These are phyloP conservation scores for Rotaria sp. DNA, from an alignment of 2,888 invertebrate genomes.

Conservation along the genomic window DNA sequence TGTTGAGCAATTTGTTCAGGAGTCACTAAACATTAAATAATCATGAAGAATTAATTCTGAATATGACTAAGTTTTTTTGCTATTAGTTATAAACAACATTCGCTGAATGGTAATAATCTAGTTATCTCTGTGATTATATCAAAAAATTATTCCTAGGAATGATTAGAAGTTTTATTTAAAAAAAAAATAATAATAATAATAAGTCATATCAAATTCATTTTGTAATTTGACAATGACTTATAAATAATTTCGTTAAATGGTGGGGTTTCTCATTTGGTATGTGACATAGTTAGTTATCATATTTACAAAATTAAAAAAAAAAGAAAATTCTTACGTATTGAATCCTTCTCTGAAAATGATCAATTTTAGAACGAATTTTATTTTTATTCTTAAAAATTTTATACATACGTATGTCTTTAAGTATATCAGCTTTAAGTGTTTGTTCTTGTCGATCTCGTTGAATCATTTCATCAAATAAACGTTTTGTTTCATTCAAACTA, in stretches of 20 bases:
- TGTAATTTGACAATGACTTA: not conserved
- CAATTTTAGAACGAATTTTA: not conserved
- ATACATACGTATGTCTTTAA: not conserved
- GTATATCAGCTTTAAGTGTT: constrained; percentile 7
- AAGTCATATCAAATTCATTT: not conserved
- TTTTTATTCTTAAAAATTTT: not conserved
- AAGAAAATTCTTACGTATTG: not conserved
- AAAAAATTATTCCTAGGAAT: too few relatives aligned
- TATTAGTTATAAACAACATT: not conserved
- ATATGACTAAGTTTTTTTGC: too few relatives aligned
- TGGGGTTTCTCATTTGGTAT: not conserved
- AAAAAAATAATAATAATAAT: not conserved
- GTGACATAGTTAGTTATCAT: not conserved
- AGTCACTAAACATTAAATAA: not conserved
- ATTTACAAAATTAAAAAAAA: not conserved
- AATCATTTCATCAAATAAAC: constrained; percentile 12
- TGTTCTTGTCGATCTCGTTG: constrained; percentile 21
- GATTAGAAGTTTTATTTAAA: too few relatives aligned
- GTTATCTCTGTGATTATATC: too few relatives aligned
- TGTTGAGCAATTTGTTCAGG: not conserved
- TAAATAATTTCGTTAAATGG: not conserved
- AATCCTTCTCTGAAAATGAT: not conserved
- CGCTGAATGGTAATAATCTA: not conserved
- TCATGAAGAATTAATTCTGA: too few relatives aligned
- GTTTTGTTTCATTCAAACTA: not conserved